Conservation (phyloP, 2,113 vertebrate genomes). For the Reinhardtius hippoglossoides region DNA sequence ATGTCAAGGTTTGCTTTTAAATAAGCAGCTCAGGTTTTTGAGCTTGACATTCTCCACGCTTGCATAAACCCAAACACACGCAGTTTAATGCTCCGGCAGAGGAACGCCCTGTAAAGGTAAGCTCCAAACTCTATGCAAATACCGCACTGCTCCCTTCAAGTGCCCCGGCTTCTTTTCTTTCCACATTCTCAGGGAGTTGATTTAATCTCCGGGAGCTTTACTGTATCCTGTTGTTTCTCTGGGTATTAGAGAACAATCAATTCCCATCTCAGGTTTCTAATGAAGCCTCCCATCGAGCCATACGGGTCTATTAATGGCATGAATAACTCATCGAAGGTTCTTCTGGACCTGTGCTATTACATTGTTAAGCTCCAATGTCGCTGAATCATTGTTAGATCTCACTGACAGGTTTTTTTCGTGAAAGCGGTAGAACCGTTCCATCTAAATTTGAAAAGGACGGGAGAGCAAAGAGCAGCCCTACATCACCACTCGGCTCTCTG, state of each 20-base stretch:
- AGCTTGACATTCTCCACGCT: neutral
- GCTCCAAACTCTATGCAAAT: neutral
- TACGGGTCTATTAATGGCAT: constrained; percentile 74
- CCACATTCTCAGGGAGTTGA: neutral
- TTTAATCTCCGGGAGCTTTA: constrained; percentile 56
- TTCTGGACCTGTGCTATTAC: constrained; percentile 34
- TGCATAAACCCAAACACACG: neutral
- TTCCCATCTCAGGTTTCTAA: constrained; percentile 77
- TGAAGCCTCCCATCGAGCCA: constrained; percentile 68
- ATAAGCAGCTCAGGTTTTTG: neutral
- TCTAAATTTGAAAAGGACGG: neutral
- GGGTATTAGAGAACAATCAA: constrained; percentile 71
- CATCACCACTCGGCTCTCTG: neutral
- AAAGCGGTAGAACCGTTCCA: neutral
- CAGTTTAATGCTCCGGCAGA: neutral
- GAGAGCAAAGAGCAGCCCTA: neutral
- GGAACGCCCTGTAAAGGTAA: neutral
- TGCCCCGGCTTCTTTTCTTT: neutral
- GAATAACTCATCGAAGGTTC: constrained; percentile 77
- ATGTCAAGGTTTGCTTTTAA: neutral
- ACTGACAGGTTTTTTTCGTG: neutral
- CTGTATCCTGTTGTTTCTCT: constrained; percentile 64
- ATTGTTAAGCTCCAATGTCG: constrained; percentile 9
- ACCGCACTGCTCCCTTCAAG: constrained; percentile 2
- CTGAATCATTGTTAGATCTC: constrained; percentile 4